Evolutionary conservation across 2,797 vertebrate genomes (phyloP), one percentile per base, ranked within the genome.

Genomic region (Euthynnus affinis): DNA sequence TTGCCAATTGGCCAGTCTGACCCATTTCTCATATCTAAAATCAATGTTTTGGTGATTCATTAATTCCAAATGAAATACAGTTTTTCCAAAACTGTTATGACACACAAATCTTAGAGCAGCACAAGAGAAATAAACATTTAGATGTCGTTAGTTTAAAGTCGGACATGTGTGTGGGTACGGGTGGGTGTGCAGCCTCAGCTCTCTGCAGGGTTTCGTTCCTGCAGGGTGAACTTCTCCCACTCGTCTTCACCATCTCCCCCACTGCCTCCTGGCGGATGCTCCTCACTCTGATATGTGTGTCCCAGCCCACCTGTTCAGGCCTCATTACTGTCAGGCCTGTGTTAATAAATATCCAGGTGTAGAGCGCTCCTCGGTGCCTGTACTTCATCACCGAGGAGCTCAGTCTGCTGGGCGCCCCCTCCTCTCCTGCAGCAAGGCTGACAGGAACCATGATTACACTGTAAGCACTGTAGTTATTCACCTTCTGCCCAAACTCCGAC

Each of bases 291-390:
- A 93, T 93, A 91, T 93, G 92, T 91, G 93, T 94, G 93, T 94
- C 93, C 89, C 93, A 90, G 94, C 93, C 95, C 94, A 95, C 95
- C 95, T 95, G 94, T 95, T 95, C 95, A 88, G 90, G 90, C 93
- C 95, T 95, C 94, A 96, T 95, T 95, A 95, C 94, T 95, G 95
- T 96, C 95, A 96, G 92, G 87, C 85, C 91, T 87, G 92, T 94
- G 93, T 95, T 95, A 96, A 95, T 96, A 96, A 96, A 96, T 95
- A 94, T 95, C 95, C 95, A 96, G 95, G 94, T 95, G 94, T 93
- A 94, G 93, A 93, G 90, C 88, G 88, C 91, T 94, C 90, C 93
- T 93, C 92, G 61, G 90, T 89, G 92, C 90, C 93, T 89, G 91
- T 88, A 91, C 90, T 95, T 95, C 94, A 95, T 95, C 95, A 94